Percentiles rank a stretch among this genome's conserved stretches.
phyloP scores from a whole-genome alignment of 2,888 invertebrate species.

The Oasisia sp. region DNA sequence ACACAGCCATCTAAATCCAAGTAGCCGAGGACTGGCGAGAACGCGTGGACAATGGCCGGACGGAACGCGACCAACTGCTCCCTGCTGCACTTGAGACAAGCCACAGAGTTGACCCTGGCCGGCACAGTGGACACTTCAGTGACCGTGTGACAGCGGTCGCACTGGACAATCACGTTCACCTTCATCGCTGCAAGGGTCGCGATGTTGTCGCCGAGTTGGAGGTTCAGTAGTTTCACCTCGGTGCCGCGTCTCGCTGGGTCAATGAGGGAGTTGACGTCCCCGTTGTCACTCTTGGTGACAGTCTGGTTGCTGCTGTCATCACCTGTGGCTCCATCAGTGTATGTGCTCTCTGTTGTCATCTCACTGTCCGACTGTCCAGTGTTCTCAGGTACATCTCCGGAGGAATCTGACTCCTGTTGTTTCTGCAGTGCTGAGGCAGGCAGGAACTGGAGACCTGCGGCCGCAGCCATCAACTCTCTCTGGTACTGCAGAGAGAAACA shows the following conservation, averaged over 20 bases:
- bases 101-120: slow-evolving; percentile 48
- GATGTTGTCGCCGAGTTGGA: slow-evolving; percentile 79
- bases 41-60: slow-evolving; percentile 58
- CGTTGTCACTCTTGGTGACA: neutral
- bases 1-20: slow-evolving; percentile 61
- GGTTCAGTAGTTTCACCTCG: slow-evolving; percentile 69
- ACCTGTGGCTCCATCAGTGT: slow-evolving; percentile 14
- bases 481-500: slow-evolving; percentile 42
- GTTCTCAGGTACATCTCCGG: neutral
- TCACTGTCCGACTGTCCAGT: neutral
- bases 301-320: slow-evolving; percentile 32
- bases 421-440: slow-evolving; percentile 47
- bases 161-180: slow-evolving; percentile 56
- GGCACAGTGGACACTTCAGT: slow-evolving; percentile 49
- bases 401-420: neutral
- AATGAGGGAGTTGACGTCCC: neutral
- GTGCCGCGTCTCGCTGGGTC: slow-evolving; percentile 52
- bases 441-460: slow-evolving; percentile 62
- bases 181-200: slow-evolving; percentile 56
- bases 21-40: slow-evolving; percentile 59
- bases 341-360: slow-evolving; percentile 35
- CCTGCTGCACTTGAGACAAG: slow-evolving; percentile 59
- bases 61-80: slow-evolving; percentile 54
- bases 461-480: slow-evolving; percentile 57
- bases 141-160: slow-evolving; percentile 56